Evolutionary conservation across 2,113 vertebrate species (phyloP).

Genomic region (Lepus americanus): DNA sequence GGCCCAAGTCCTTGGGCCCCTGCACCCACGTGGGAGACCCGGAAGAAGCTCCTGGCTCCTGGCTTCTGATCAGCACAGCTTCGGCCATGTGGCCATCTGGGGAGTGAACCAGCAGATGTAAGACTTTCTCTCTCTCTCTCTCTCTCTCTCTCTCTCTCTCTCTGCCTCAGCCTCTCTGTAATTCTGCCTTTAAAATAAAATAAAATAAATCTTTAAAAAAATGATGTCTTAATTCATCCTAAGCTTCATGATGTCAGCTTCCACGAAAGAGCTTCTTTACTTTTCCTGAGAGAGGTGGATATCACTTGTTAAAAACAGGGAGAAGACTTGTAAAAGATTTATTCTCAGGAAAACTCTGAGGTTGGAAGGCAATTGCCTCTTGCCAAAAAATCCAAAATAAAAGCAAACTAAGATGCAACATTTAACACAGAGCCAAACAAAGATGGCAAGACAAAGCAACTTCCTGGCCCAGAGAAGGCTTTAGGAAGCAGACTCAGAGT

Average conservation of each 20-base stretch:
- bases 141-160: too few relatives aligned
- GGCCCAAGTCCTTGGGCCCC: too few relatives aligned
- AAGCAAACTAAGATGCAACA: slow-evolving; percentile 7
- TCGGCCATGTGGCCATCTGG: too few relatives aligned
- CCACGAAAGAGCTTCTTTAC: background rate
- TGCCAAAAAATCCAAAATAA: slow-evolving; percentile 11
- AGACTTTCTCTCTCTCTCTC: too few relatives aligned
- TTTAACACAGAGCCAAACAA: background rate
- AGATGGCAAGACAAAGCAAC: background rate
- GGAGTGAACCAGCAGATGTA: too few relatives aligned
- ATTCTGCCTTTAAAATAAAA: too few relatives aligned
- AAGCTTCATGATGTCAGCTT: background rate
- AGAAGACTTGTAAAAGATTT: background rate
- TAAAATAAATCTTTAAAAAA: background rate
- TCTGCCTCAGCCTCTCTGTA: too few relatives aligned
- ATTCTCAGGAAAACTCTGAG: slow-evolving; percentile 35
- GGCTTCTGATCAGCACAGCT: too few relatives aligned
- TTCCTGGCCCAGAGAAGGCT: background rate
- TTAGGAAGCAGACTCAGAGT: background rate
- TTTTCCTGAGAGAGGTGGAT: slow-evolving; percentile 6
- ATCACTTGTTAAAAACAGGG: slow-evolving; percentile 59
- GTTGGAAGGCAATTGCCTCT: slow-evolving; percentile 39
- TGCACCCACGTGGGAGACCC: too few relatives aligned
- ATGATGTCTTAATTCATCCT: background rate
- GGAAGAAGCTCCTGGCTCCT: too few relatives aligned